phyloP scores from a whole-genome alignment of 2,888 invertebrate species.

The Parnassius smintheus region DNA sequence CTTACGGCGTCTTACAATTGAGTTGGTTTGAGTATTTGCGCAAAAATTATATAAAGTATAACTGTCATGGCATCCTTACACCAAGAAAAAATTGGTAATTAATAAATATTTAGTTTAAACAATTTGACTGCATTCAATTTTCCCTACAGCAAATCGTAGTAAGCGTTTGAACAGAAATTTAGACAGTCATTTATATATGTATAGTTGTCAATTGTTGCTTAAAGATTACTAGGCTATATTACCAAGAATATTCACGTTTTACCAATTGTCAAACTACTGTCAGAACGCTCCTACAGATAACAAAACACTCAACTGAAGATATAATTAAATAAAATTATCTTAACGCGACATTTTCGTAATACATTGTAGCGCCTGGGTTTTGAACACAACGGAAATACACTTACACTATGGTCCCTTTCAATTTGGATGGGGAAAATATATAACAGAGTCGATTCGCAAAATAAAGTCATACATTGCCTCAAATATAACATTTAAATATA shows the following conservation, averaged over 20 bases:
- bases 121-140: no score
- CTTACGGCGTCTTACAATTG: no score
- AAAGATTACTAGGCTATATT: no score
- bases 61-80: background rate
- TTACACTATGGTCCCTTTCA: slow-evolving; percentile 32
- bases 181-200: background rate
- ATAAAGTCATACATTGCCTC: no score
- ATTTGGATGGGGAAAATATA: slow-evolving; percentile 21
- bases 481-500: background rate
- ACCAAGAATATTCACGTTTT: background rate
- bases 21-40: no score
- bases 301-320: background rate
- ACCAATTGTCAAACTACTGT: slow-evolving; percentile 18
- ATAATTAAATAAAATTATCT: background rate
- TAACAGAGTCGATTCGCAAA: background rate
- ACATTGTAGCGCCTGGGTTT: slow-evolving; percentile 24
- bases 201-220: no score
- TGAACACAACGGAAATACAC: slow-evolving; percentile 20
- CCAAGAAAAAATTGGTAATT: background rate
- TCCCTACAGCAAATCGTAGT: background rate
- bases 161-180: slow-evolving; percentile 19
- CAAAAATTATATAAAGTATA: background rate
- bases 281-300: slow-evolving; percentile 11
- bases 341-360: slow-evolving; percentile 2
- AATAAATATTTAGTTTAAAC: background rate